Evolutionary conservation across 2,113 vertebrate species (phyloP).

Genomic region (Bubo blakistoni): DNA sequence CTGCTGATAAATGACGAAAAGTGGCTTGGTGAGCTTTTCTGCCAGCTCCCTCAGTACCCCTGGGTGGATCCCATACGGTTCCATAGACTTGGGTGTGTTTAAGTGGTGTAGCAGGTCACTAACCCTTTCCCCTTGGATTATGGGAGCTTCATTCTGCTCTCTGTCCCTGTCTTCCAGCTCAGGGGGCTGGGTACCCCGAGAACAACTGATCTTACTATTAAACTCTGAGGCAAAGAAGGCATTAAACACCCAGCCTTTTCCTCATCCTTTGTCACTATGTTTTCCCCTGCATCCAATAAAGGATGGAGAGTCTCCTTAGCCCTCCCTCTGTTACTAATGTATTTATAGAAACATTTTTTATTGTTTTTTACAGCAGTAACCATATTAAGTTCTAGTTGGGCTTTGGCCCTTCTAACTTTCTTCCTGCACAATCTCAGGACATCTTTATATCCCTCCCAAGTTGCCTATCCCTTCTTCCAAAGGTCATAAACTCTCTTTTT

Average conservation of each 20-base stretch:
- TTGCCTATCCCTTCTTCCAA: neutral
- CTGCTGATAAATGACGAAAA: neutral
- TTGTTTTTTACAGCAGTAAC: neutral
- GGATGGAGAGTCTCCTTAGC: neutral
- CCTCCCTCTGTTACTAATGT: neutral
- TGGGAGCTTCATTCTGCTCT: neutral
- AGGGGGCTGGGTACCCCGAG: neutral
- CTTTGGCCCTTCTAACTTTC: neutral
- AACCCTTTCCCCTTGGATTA: neutral
- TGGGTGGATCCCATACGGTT: neutral
- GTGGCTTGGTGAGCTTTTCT: neutral
- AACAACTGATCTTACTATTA: neutral
- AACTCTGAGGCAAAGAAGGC: neutral
- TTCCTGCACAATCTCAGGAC: neutral
- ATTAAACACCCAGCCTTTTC: neutral
- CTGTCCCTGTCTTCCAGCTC: neutral
- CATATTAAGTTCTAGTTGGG: neutral
- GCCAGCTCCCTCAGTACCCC: neutral
- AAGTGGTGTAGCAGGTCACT: neutral
- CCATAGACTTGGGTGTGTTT: neutral
- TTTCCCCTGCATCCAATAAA: neutral
- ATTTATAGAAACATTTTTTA: neutral
- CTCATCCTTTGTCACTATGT: neutral
- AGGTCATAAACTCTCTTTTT: neutral
- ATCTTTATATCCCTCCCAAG: neutral